A percentile compares a stretch with the other conserved stretches of the same genome.
Evolutionary conservation across 2,888 invertebrate species (phyloP).

Genomic region (Zeuzera pyrina): DNA sequence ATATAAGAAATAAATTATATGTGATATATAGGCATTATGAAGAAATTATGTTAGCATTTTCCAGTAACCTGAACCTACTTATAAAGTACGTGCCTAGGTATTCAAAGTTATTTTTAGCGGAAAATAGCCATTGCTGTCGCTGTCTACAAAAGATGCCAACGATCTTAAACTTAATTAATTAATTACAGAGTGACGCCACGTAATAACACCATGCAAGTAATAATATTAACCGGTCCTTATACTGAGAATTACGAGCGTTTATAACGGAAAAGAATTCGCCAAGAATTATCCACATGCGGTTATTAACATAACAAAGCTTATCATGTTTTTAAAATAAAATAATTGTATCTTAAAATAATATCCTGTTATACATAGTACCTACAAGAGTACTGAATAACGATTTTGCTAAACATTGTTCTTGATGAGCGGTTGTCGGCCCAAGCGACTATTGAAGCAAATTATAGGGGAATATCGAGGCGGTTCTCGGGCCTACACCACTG

Average conservation of each 20-base stretch:
- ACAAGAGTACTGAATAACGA: conserved; percentile 24
- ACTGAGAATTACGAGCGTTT: conserved; percentile 13
- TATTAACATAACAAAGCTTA: not conserved
- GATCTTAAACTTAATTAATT: conserved; percentile 20
- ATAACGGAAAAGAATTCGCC: conserved; percentile 10
- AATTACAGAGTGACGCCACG: conserved; percentile 18
- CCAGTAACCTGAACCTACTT: too few relatives aligned
- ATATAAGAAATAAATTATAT: too few relatives aligned
- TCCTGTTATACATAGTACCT: too few relatives aligned
- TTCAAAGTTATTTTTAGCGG: not conserved
- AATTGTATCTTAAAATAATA: conserved; percentile 1
- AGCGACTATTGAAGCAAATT: conserved; percentile 40
- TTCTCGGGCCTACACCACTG: conserved; percentile 26
- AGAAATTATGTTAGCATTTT: too few relatives aligned
- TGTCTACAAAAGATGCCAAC: too few relatives aligned
- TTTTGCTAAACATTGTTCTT: conserved; percentile 37
- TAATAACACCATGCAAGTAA: conserved; percentile 15
- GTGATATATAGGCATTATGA: too few relatives aligned
- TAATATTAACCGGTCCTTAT: conserved; percentile 20
- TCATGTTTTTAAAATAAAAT: not conserved
- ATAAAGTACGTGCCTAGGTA: too few relatives aligned
- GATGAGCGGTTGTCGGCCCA: conserved; percentile 30
- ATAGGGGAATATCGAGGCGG: conserved; percentile 40
- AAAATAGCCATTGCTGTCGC: too few relatives aligned
- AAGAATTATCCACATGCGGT: not conserved